These are phyloP conservation scores for Mythimna pallens DNA, from an alignment of 2,888 invertebrate species.

Conservation along the genomic window DNA sequence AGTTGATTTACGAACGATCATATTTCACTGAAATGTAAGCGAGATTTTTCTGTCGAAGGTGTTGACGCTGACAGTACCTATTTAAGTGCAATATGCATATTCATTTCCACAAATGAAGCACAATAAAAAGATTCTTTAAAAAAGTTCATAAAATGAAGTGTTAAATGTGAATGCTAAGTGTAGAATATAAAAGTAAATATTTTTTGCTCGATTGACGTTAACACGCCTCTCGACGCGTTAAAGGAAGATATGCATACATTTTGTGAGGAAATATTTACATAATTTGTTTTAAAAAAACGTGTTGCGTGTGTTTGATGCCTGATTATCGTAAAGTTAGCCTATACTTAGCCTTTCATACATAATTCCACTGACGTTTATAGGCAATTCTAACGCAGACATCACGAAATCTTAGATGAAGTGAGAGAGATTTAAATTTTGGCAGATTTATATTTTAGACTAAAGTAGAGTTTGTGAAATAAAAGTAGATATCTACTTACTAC, in stretches of 20 bases:
- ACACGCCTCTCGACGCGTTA: constrained; percentile 47
- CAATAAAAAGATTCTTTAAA: constrained; percentile 71
- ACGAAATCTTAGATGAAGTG: no score
- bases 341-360: constrained; percentile 22
- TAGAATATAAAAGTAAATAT: constrained; percentile 61
- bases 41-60: constrained; percentile 20
- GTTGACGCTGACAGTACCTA: constrained; percentile 21
- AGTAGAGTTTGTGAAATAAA: no score
- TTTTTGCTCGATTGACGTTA: constrained; percentile 57
- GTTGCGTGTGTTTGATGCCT: constrained; percentile 35
- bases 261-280: constrained; percentile 57
- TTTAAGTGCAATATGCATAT: constrained; percentile 46
- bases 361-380: constrained; percentile 21
- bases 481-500: no score
- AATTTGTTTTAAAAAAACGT: constrained; percentile 48
- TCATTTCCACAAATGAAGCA: constrained; percentile 56
- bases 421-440: no score
- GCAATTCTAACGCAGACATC: constrained; percentile 37
- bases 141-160: constrained; percentile 71
- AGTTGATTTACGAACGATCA: constrained; percentile 20
- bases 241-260: constrained; percentile 51
- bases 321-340: constrained; percentile 38
- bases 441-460: no score
- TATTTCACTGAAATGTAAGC: constrained; percentile 18
- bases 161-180: constrained; percentile 66